Conservation (phyloP, 92 coral and sea anemone species). For the Montipora capitata region DNA sequence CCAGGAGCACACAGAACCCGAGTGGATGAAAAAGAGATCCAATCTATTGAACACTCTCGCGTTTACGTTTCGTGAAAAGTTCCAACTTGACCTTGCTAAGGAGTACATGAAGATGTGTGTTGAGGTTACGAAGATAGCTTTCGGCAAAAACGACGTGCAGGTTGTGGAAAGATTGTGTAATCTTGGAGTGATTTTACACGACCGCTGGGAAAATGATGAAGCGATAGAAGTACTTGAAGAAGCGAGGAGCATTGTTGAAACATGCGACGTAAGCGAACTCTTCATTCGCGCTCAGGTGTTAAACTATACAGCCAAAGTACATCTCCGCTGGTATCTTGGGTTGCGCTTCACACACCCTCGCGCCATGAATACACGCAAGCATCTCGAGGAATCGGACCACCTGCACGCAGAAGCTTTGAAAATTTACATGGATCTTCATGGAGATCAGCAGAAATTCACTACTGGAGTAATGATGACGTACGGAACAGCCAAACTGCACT, state of each 20-base stretch:
- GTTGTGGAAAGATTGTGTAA: conserved; percentile 92
- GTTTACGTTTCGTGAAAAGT: conserved; percentile 87
- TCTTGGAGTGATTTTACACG: conserved; percentile 89
- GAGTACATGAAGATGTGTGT: conserved; percentile 84
- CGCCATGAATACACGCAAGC: conserved; percentile 49
- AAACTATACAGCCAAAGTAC: conserved; percentile 90
- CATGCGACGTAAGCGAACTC: conserved; percentile 17
- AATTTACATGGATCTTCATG: conserved; percentile 82
- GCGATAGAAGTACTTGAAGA: conserved; percentile 83
- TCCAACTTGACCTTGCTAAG: conserved; percentile 84
- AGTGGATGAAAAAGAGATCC: conserved; percentile 78
- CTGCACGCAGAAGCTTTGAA: conserved; percentile 84
- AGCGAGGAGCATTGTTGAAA: conserved; percentile 77
- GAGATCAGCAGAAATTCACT: conserved; percentile 83
- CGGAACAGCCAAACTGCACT: conserved; percentile 76
- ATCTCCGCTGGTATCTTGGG: conserved; percentile 83
- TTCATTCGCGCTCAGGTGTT: conserved; percentile 77
- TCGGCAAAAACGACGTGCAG: conserved; percentile 72
- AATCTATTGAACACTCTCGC: conserved; percentile 79
- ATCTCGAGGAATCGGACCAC: conserved; percentile 66
- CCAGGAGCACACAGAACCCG: conserved; percentile 53
- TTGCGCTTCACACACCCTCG: conserved; percentile 64
- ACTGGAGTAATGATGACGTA: conserved; percentile 90
- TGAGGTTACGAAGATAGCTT: conserved; percentile 76
- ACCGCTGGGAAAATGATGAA: conserved; percentile 83